Percentiles rank a stretch among this genome's conserved stretches.
Evolutionary conservation across 64 coral and sea anemone genomes (phyloP).

Genomic region (Anthopleura sola): DNA sequence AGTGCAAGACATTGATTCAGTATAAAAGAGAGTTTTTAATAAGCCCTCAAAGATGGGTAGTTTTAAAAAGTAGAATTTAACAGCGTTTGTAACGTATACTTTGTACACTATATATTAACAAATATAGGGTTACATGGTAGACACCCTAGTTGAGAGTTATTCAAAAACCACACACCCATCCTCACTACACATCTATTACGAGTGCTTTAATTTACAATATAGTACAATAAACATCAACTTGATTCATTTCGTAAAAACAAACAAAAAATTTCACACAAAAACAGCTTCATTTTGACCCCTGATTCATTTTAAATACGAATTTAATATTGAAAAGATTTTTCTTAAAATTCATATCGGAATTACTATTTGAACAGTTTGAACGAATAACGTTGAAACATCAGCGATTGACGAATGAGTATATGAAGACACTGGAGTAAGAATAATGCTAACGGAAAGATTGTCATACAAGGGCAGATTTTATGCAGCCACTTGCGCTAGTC

Average conservation of each 20-base stretch:
- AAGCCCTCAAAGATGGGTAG: constrained; percentile 14
- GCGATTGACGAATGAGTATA: not conserved
- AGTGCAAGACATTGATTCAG: not conserved
- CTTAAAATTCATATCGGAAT: not conserved
- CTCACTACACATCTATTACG: not conserved
- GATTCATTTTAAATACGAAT: constrained; percentile 4
- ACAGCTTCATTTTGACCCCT: not conserved
- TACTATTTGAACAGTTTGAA: not conserved
- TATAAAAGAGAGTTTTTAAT: constrained; percentile 19
- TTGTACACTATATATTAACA: constrained; percentile 16
- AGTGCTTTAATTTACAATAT: constrained; percentile 18
- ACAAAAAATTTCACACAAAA: not conserved
- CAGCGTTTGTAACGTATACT: constrained; percentile 3
- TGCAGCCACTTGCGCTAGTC: no score
- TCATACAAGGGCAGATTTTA: not conserved
- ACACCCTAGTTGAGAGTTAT: not conserved
- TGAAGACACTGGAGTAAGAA: not conserved
- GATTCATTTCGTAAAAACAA: not conserved
- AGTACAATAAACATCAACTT: not conserved
- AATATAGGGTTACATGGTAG: constrained; percentile 5
- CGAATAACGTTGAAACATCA: not conserved
- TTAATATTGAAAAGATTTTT: not conserved
- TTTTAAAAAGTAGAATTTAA: constrained; percentile 17
- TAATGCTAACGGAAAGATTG: not conserved
- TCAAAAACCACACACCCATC: not conserved